Conservation (phyloP, 2,797 vertebrate genomes). For the Gymnothorax reevesii region DNA sequence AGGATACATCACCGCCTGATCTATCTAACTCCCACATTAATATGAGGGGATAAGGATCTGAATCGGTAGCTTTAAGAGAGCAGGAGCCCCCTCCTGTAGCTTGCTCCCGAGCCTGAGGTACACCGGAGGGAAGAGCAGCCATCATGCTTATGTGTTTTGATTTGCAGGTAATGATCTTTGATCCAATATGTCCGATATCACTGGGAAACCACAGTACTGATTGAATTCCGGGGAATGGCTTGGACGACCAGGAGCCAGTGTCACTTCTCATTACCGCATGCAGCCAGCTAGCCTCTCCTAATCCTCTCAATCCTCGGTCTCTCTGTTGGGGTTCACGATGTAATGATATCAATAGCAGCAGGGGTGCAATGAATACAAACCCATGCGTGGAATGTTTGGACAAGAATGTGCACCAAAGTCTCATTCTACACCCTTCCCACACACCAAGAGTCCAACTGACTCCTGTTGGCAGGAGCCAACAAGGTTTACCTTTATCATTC, state of each 20-base stretch:
- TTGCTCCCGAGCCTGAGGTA: slow-evolving; percentile 14
- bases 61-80: slow-evolving; percentile 53
- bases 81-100: slow-evolving; percentile 47
- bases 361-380: slow-evolving; percentile 66
- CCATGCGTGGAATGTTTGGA: slow-evolving; percentile 63
- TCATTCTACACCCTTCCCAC: slow-evolving; percentile 13
- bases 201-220: slow-evolving; percentile 77
- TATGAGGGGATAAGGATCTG: slow-evolving; percentile 51
- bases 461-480: background rate
- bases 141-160: slow-evolving; percentile 78
- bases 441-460: slow-evolving; percentile 6
- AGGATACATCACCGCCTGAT: background rate
- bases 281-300: slow-evolving; percentile 61
- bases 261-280: slow-evolving; percentile 85
- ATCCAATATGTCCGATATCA: slow-evolving; percentile 75
- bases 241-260: slow-evolving; percentile 88
- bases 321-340: slow-evolving; percentile 56
- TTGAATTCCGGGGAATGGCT: slow-evolving; percentile 74
- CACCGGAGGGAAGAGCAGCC: slow-evolving; percentile 52
- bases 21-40: slow-evolving; percentile 54
- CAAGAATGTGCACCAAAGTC: slow-evolving; percentile 47
- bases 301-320: slow-evolving; percentile 53
- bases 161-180: slow-evolving; percentile 86
- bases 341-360: slow-evolving; percentile 75
- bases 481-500: slow-evolving; percentile 5